Conservation (phyloP, 2,888 invertebrate species). For the Acrobasis consociella region DNA sequence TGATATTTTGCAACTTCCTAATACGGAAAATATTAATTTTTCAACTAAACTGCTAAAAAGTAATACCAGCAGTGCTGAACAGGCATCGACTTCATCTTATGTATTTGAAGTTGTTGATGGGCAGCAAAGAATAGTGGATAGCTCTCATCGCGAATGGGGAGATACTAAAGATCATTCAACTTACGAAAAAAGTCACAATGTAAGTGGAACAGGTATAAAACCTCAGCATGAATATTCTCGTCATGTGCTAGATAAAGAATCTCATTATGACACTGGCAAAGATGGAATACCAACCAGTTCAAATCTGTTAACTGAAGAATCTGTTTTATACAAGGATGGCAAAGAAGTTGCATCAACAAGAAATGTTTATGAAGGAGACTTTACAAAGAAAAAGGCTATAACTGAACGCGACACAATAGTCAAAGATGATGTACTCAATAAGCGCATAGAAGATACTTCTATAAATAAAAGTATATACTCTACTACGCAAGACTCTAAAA, state of each 20-base stretch:
- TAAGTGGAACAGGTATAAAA: conserved; percentile 79
- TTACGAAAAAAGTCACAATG: conserved; percentile 80
- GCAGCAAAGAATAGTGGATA: conserved; percentile 82
- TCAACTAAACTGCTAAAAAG: conserved; percentile 80
- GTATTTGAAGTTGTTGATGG: conserved; percentile 85
- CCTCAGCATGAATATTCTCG: conserved; percentile 83
- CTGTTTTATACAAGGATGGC: conserved; percentile 68
- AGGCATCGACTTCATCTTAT: conserved; percentile 85
- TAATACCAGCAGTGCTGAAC: conserved; percentile 81
- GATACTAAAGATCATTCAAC: conserved; percentile 75
- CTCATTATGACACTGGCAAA: conserved; percentile 82
- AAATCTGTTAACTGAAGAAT: conserved; percentile 66
- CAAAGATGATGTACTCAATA: conserved; percentile 51
- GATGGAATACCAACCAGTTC: conserved; percentile 78
- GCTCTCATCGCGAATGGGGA: conserved; percentile 83
- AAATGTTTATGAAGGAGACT: conserved; percentile 72
- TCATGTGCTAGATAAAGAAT: conserved; percentile 79
- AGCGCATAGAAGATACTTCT: conserved; percentile 50
- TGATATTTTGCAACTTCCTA: conserved; percentile 65
- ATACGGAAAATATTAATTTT: conserved; percentile 66
- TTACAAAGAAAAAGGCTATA: conserved; percentile 70
- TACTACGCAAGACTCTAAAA: conserved; percentile 49
- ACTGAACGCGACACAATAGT: conserved; percentile 56
- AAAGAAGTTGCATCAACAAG: conserved; percentile 73
- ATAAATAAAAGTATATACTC: conserved; percentile 47